Evolutionary conservation across 2,888 invertebrate species (phyloP).

Genomic region (Zelleria hepariella): DNA sequence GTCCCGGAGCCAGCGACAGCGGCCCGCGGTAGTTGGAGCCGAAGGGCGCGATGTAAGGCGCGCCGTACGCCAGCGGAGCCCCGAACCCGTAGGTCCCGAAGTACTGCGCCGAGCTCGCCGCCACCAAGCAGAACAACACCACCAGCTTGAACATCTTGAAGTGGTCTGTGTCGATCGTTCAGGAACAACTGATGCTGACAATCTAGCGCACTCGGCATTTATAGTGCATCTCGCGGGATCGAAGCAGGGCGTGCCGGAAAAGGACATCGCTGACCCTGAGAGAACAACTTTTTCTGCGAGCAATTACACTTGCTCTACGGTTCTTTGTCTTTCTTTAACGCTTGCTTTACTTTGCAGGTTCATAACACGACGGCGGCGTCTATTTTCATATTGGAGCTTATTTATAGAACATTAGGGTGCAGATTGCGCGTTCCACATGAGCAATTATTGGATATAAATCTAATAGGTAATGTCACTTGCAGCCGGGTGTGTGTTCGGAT

Average conservation of each 20-base stretch:
- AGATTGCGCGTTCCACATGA: not conserved
- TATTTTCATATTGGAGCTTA: not conserved
- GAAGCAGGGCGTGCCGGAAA: conserved; percentile 39
- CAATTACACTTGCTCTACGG: conserved; percentile 18
- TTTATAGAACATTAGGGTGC: not conserved
- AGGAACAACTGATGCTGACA: conserved; percentile 46
- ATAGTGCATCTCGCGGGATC: conserved; percentile 32
- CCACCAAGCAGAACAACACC: conserved; percentile 75
- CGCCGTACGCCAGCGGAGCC: conserved; percentile 42
- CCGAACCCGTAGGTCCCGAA: conserved; percentile 14
- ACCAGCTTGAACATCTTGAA: conserved; percentile 65
- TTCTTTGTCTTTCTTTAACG: not conserved
- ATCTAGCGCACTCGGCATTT: conserved; percentile 29
- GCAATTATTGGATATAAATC: not conserved
- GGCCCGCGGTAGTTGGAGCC: conserved; percentile 58
- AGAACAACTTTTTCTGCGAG: conserved; percentile 40
- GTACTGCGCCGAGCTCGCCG: conserved; percentile 56
- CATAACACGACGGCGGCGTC: not conserved
- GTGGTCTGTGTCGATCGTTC: conserved; percentile 57
- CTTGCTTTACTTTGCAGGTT: not conserved
- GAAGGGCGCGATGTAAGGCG: conserved; percentile 28
- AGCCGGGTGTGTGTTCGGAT: not conserved
- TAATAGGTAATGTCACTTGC: not conserved
- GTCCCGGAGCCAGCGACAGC: conserved; percentile 53
- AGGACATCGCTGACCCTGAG: conserved; percentile 40